Conservation (phyloP, 2,888 invertebrate genomes). For the Tuberolachnus salignus region DNA sequence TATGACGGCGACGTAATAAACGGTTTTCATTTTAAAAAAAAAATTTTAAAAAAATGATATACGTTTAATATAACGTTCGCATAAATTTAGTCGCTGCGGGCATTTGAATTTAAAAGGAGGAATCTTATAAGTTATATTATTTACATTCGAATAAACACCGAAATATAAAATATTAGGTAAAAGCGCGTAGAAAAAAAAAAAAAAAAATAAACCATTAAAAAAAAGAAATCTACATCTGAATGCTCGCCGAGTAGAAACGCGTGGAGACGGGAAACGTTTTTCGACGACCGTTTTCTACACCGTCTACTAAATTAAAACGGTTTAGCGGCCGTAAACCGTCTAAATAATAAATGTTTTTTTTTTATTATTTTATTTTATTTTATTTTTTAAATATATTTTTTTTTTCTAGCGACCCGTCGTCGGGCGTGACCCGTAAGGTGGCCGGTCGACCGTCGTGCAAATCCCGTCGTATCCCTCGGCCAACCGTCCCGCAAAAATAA, state of each 20-base stretch:
- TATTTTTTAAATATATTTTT: no score
- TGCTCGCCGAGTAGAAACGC: neutral
- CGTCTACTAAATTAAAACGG: neutral
- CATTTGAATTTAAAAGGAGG: neutral
- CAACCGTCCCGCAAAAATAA: neutral
- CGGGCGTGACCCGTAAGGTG: neutral
- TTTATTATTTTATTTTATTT: no score
- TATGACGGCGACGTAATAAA: no score
- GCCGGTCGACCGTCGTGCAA: no score
- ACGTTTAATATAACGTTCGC: neutral
- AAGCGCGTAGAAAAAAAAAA: neutral
- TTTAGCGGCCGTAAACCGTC: neutral
- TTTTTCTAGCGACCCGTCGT: neutral
- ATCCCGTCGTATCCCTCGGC: no score
- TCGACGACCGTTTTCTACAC: neutral
- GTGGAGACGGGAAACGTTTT: neutral
- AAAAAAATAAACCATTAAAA: no score
- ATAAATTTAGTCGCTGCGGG: neutral
- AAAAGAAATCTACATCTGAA: conserved; percentile 12
- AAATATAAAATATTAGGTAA: neutral
- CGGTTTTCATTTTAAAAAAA: neutral
- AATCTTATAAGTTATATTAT: neutral
- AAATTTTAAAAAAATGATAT: neutral
- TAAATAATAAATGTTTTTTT: conserved; percentile 7
- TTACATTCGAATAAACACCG: conserved; percentile 5